A percentile compares a stretch with the other conserved stretches of the same genome.
These are phyloP conservation scores for Lepidocyrtoides sp. DNA, from an alignment of 2,888 invertebrate genomes.

Conservation along the genomic window DNA sequence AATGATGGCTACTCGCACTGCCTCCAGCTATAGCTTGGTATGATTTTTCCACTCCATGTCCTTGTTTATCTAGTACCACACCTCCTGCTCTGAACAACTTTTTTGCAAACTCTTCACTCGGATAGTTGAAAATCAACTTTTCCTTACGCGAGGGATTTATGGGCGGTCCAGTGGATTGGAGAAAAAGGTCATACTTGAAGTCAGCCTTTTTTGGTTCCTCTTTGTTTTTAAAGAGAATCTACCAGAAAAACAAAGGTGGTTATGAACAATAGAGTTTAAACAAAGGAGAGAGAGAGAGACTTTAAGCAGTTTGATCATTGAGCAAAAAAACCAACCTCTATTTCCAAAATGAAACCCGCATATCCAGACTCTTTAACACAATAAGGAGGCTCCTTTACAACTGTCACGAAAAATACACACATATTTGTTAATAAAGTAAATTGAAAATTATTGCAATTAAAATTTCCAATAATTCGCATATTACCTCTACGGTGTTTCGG, in stretches of 20 bases:
- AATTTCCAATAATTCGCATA: background rate
- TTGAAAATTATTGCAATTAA: background rate
- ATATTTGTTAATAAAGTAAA: no score
- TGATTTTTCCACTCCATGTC: constrained; percentile 72
- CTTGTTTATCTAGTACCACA: constrained; percentile 79
- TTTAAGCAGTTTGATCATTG: background rate
- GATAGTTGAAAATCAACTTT: constrained; percentile 94
- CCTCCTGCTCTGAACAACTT: constrained; percentile 96
- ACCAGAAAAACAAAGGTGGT: no score
- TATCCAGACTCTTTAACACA: constrained; percentile 97
- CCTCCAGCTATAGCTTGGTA: constrained; percentile 76
- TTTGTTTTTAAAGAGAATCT: constrained; percentile 90
- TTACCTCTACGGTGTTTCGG: constrained; percentile 96
- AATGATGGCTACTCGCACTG: constrained; percentile 71
- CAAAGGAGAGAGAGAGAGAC: no score
- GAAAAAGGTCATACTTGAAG: constrained; percentile 93
- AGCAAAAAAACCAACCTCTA: constrained; percentile 90
- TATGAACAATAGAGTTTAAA: no score
- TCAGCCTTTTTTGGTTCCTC: constrained; percentile 95
- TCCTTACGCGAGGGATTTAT: constrained; percentile 92
- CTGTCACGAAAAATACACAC: constrained; percentile 88
- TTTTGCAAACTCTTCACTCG: constrained; percentile 95
- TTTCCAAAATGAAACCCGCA: constrained; percentile 96
- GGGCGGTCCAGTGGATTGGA: constrained; percentile 92
- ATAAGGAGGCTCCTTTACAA: constrained; percentile 96